phyloP scores from a whole-genome alignment of 2,113 vertebrate genomes.

The Cromileptes altivelis region DNA sequence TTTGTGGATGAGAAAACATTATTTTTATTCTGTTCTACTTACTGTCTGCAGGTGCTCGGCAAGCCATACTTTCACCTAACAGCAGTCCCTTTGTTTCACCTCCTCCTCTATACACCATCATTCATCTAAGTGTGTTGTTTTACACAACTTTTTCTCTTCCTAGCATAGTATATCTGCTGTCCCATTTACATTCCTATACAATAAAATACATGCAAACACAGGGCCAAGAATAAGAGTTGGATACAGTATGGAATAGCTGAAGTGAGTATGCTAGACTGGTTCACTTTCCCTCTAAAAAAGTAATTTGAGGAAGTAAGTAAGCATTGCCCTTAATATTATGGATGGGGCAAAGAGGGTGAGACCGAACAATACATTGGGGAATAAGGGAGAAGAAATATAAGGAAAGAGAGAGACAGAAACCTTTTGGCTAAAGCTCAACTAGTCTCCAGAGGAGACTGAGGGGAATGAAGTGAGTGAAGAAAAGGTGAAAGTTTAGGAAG shows the following conservation, averaged over 20 bases:
- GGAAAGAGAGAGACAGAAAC: conserved; percentile 16
- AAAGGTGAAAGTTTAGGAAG: conserved; percentile 54
- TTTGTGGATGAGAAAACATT: conserved; percentile 47
- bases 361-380: neutral
- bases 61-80: conserved; percentile 6
- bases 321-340: conserved; percentile 21
- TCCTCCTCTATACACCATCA: conserved; percentile 5
- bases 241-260: neutral
- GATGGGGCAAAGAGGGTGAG: conserved; percentile 20
- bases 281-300: conserved; percentile 9
- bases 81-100: neutral
- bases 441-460: conserved; percentile 30
- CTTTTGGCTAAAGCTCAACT: conserved; percentile 33
- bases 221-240: neutral
- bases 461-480: conserved; percentile 8
- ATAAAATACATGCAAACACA: neutral
- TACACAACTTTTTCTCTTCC: neutral
- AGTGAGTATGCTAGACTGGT: neutral
- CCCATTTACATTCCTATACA: neutral
- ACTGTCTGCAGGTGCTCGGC: conserved; percentile 64
- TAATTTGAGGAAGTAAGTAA: neutral
- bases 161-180: neutral
- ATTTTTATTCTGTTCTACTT: conserved; percentile 68
- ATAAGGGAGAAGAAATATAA: conserved; percentile 20
- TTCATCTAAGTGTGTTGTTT: conserved; percentile 28